A percentile compares a stretch with the other conserved stretches of the same genome.
Conservation (phyloP, 2,113 vertebrate species). For the Salvator merianae region DNA sequence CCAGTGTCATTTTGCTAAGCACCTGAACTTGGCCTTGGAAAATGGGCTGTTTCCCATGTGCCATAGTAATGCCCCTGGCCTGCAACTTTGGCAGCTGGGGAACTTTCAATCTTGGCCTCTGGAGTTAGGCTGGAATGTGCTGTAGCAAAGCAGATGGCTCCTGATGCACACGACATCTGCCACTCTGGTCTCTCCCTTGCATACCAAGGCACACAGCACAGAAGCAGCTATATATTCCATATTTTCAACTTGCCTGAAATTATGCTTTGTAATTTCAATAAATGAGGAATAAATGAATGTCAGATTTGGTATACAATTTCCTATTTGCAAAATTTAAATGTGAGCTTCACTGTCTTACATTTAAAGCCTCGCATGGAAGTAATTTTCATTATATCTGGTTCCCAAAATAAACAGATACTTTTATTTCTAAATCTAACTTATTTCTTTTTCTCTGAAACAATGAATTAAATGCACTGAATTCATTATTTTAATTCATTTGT, state of each 20-base stretch:
- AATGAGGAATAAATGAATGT: not conserved
- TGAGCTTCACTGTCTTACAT: no score
- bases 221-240: not conserved
- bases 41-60: no score
- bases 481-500: not conserved
- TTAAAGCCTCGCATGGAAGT: not conserved
- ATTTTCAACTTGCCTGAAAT: not conserved
- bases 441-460: not conserved
- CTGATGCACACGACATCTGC: no score
- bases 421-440: not conserved
- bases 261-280: not conserved
- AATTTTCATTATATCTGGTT: not conserved
- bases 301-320: not conserved
- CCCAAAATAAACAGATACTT: not conserved
- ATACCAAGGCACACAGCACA: no score
- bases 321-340: not conserved
- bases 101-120: no score
- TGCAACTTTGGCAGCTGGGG: no score
- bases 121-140: no score
- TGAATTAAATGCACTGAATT: not conserved
- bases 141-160: no score
- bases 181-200: no score
- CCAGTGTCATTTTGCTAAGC: no score
- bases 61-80: no score
- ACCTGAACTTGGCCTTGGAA: no score